Base-by-base conservation (phyloP, 2,113 vertebrate genomes). In the Mungos mungo region DNA sequence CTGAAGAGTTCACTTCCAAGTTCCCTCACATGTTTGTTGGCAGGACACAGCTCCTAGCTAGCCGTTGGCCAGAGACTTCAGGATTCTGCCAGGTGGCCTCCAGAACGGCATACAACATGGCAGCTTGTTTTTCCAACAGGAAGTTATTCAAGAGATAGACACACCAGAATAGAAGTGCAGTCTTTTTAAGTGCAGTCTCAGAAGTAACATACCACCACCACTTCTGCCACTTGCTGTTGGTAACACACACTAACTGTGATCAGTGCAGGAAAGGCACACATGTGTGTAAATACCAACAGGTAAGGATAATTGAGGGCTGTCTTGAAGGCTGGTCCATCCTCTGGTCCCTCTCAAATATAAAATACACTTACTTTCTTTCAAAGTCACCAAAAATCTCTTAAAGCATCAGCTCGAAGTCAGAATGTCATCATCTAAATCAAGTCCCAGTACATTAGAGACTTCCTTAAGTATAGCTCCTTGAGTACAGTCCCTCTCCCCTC, bases 341-440 rank as follows among this genome's bases (percentile, higher is more conserved):
- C 82, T 86, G 45, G 25, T 87, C 66, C 54, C 9, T 90, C 57
- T 45, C 57, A 69, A 25, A 84, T 80, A 76, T 25, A 90, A 96
- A 93, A 82, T 89, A 41, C 2, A 89, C 69, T 85, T 41, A 86
- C 7, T 84, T 90, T 21, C 50, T 90, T 35, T 29, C 45, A 19
- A 93, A 86, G 69, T 96, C 74, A 90, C 12, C 63, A 35, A 68
- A 96, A 90, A 19, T 76, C 71, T 94, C 63, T 69, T 80, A 72
- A 7, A 92, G 52, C 13, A 82, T 74, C 35, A 82, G 21, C 33
- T 69, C 74, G 35, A 95, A 95, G 69, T 80, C 69, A 71, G 45
- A 10, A 68, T 60, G 21, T 47, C 54, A 60, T 35, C 12, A 54
- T 86, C 57, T 76, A 84, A 88, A 52, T 88, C 47, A 94, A 87